Evolutionary conservation across 2,797 vertebrate species (phyloP).

Genomic region (Pelodytes ibericus): DNA sequence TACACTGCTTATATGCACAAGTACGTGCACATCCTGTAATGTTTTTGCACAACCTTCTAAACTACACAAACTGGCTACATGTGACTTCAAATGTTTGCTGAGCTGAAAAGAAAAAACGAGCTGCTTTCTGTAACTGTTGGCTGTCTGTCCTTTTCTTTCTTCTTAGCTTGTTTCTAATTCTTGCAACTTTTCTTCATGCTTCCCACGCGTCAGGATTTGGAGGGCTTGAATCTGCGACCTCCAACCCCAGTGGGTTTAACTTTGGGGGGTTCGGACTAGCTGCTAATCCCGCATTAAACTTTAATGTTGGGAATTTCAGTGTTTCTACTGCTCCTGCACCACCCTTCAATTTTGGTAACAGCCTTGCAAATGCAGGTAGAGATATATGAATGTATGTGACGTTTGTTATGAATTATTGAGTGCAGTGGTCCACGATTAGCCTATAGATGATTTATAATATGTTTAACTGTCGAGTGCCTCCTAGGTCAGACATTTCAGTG

Average conservation of each 20-base stretch:
- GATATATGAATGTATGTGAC: conserved; percentile 61
- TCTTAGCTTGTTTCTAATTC: conserved; percentile 65
- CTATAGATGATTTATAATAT: background rate
- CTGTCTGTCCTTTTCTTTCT: conserved; percentile 38
- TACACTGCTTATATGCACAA: too few relatives aligned
- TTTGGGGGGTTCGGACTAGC: conserved; percentile 97
- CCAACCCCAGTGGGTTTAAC: conserved; percentile 93
- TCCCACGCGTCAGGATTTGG: conserved; percentile 91
- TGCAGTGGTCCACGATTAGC: conserved; percentile 76
- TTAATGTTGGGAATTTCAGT: conserved; percentile 96
- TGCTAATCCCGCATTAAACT: conserved; percentile 91
- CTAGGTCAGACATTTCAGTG: too few relatives aligned
- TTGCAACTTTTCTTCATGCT: conserved; percentile 77
- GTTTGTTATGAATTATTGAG: conserved; percentile 60
- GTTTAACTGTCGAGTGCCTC: too few relatives aligned
- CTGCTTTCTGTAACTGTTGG: conserved; percentile 18
- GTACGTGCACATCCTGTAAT: too few relatives aligned
- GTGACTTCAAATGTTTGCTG: too few relatives aligned
- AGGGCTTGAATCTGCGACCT: conserved; percentile 92
- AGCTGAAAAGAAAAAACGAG: too few relatives aligned
- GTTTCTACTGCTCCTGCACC: conserved; percentile 88
- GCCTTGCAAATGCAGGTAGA: conserved; percentile 96
- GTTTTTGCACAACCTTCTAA: too few relatives aligned
- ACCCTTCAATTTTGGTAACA: conserved; percentile 98
- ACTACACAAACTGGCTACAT: too few relatives aligned